Conservation (phyloP, 1,140 invertebrate species). For the Telenomus remus region DNA sequence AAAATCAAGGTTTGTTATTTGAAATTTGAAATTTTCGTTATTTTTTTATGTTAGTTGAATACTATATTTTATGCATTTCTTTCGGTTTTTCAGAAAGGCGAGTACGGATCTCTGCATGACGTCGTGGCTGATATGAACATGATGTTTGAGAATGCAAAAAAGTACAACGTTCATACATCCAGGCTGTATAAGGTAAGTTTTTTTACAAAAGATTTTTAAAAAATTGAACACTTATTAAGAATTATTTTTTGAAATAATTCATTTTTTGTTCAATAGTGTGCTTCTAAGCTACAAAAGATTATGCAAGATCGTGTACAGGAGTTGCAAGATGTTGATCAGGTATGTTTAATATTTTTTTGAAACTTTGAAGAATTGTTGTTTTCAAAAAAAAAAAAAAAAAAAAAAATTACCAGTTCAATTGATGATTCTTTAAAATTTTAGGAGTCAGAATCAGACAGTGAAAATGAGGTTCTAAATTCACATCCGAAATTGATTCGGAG, state of each 20-base stretch:
- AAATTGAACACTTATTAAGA: not conserved
- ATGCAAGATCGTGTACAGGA: slow-evolving; percentile 92
- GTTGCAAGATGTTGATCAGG: slow-evolving; percentile 85
- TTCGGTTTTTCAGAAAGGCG: slow-evolving; percentile 77
- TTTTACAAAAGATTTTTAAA: no score
- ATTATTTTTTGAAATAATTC: not conserved
- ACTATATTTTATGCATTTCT: no score
- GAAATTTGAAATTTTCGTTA: slow-evolving; percentile 6
- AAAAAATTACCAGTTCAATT: no score
- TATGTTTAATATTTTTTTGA: slow-evolving; percentile 64
- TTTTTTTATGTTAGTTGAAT: not conserved
- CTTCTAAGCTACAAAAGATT: slow-evolving; percentile 86
- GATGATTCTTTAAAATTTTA: slow-evolving; percentile 37
- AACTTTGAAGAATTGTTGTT: no score
- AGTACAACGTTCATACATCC: slow-evolving; percentile 93
- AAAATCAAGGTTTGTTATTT: slow-evolving; percentile 84
- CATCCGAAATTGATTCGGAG: slow-evolving; percentile 74
- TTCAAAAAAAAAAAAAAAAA: no score
- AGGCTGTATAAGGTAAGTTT: slow-evolving; percentile 85
- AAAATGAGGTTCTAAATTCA: slow-evolving; percentile 71
- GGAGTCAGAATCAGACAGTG: slow-evolving; percentile 77
- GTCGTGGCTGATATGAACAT: slow-evolving; percentile 96
- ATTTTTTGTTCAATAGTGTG: slow-evolving; percentile 78
- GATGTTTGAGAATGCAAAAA: slow-evolving; percentile 99
- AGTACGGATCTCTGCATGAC: slow-evolving; percentile 91